Base-by-base conservation (phyloP, 2,888 invertebrate genomes). In the Drosophila greeni region DNA sequence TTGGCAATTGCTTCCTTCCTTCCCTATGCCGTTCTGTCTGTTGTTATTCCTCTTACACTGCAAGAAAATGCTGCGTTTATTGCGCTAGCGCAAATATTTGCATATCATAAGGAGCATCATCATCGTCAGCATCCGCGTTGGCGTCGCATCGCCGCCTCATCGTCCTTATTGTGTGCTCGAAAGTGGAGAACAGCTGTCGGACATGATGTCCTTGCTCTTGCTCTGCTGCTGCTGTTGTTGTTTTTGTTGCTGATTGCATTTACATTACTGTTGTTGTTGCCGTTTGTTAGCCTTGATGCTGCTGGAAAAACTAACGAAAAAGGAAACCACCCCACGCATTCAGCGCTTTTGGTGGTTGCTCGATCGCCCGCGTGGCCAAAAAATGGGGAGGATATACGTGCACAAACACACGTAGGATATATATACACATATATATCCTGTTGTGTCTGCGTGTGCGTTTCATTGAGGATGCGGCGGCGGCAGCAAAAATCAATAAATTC, bases 191-290 rank as follows among this genome's bases (percentile, higher is more conserved):
- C 78, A 83, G 82, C 78, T 79, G 84, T 61, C 61, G 56, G 57
- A 56, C 61, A 49, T 4, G 47, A 59, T 70, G 72, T 72, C 56
- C 42, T 68, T 73, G 75, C 73, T 74, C 43, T 66, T 68, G 75
- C 73, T 74, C 77, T 39, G n/a, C 45, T 56, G 43, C 56, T 49
- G 48, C 54, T 42, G 48, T 34, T 56, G 59, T 37, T 45, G 43
- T 18, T 59, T 26, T 53, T 64, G 36, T 54, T 57, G 75, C 70
- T 81, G 83, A 77, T 78, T 83, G 81, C 81, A 81, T 83, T 77
- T 72, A 58, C 61, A 48, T 69, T 60, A 29, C 9, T 39, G 59
- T 37, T 70, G 58, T 43, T 42, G 59, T 23, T 49, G 65, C 55
- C 20, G 20, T 39, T 20, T 39, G 39, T 39, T 39, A 20, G 39